Evolutionary conservation across 2,797 vertebrate genomes (phyloP), one percentile per base, ranked within the genome.

Genomic region (Antrozous pallidus): DNA sequence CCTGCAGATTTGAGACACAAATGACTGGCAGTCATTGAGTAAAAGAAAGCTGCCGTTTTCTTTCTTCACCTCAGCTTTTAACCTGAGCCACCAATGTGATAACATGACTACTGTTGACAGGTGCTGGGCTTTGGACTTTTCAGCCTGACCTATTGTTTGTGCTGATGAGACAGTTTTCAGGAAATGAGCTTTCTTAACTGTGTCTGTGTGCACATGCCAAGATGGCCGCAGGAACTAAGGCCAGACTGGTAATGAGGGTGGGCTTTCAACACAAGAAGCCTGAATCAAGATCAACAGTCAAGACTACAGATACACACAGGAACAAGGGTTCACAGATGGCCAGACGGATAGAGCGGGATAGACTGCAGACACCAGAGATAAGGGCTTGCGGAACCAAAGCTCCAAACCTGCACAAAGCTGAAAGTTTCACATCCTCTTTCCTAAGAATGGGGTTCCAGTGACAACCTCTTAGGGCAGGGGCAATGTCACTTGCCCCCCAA

Each of bases 391-490:
- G 95, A 95, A 96, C 86, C 3, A 22, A 93, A 93, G 92, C 75
- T 88, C 86, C 42, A 89, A 91, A 92, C 88, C 16, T 40, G 8
- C 88, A 91, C 93, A 86, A 86, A 81, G 91, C 89, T 70, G 42
- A 95, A 93, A 91, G 67, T 96, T 96, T 96, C 97, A 97, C 84
- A 97, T 96, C 97, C 93, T 96, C 91, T 95, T 97, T 96, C 88
- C 42, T 96, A 74, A 4, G 58, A 69, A 92, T n/a, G 31, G 47
- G 58, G 63, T 73, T 91, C 91, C 75, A 94, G 18, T 65, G 91
- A 75, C 58, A 93, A 93, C 22, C 49, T 36, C 71, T 38, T 73
- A 81, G 70, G 51, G 28, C 61, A 81, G 71, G 31, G 67, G 16
- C 36, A 45, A 22, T 83, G 63, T 36, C 90, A 87, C 85, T 71